These are phyloP conservation scores for Enteromius radiatus DNA, from an alignment of 2,797 vertebrate genomes.

Conservation along the genomic window DNA sequence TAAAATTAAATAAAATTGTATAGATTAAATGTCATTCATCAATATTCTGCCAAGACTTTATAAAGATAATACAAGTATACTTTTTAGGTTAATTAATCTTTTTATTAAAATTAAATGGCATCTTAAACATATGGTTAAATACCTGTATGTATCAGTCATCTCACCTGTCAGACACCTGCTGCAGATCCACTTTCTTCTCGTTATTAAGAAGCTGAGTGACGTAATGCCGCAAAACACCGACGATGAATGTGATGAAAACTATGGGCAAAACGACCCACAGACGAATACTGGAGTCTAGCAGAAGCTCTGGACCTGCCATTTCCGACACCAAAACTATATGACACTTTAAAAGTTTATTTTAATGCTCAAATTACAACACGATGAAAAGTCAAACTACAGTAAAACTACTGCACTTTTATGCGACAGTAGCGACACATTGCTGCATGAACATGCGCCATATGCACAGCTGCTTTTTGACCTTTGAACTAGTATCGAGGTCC, in stretches of 20 bases:
- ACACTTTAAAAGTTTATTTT: neutral
- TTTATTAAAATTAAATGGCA: neutral
- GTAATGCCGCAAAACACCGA: conserved; percentile 83
- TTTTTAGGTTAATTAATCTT: neutral
- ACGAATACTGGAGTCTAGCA: conserved; percentile 84
- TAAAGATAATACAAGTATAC: neutral
- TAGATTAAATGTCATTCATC: neutral
- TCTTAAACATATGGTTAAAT: neutral
- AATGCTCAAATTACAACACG: neutral
- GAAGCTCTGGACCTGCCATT: conserved; percentile 81
- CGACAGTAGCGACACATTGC: neutral
- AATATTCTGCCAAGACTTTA: no score
- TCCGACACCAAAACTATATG: neutral
- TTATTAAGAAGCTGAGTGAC: conserved; percentile 81
- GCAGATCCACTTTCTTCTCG: conserved; percentile 80
- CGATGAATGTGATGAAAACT: conserved; percentile 83
- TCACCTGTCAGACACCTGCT: conserved; percentile 84
- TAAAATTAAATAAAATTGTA: neutral
- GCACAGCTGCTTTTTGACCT: conserved; percentile 28
- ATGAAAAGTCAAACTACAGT: conserved; percentile 3
- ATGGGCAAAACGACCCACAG: conserved; percentile 87
- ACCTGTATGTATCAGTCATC: neutral
- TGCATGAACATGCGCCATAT: conserved; percentile 1
- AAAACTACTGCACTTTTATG: neutral
- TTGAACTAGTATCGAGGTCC: conserved; percentile 19